phyloP scores from a whole-genome alignment of 2,113 vertebrate species.

The Saguinus midas region DNA sequence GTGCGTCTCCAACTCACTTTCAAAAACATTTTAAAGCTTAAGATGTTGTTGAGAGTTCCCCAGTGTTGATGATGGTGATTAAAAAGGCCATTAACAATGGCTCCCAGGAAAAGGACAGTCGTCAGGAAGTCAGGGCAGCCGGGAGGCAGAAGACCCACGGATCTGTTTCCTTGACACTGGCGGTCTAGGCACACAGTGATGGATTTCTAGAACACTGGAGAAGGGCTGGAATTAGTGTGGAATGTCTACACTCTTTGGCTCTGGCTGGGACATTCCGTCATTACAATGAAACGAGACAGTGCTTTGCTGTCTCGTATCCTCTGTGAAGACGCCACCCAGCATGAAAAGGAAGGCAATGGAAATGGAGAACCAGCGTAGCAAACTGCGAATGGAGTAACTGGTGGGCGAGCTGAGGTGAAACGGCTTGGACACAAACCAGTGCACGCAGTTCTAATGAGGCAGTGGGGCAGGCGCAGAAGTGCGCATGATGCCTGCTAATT shows the following conservation, averaged over 20 bases:
- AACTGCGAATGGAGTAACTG: neutral
- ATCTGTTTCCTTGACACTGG: neutral
- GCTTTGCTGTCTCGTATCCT: neutral
- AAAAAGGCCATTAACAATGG: neutral
- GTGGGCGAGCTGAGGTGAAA: constrained; percentile 56
- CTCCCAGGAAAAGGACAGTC: neutral
- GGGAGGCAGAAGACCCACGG: neutral
- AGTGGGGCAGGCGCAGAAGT: constrained; percentile 47
- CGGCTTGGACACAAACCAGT: constrained; percentile 54
- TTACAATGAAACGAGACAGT: neutral
- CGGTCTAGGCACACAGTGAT: neutral
- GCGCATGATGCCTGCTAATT: constrained; percentile 72
- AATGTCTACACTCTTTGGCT: fast-evolving
- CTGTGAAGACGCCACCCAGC: neutral
- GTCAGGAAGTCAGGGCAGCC: neutral
- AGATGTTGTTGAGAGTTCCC: constrained; percentile 20
- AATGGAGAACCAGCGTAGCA: neutral
- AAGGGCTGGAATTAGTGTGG: neutral
- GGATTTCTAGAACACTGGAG: neutral
- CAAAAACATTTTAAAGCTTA: neutral
- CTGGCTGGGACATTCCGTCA: neutral
- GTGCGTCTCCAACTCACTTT: neutral
- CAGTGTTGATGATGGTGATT: neutral
- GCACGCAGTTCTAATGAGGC: constrained; percentile 69
- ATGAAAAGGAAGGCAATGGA: neutral